Evolutionary conservation across 2,113 vertebrate genomes (phyloP).

Genomic region (Micronycteris hirsuta): DNA sequence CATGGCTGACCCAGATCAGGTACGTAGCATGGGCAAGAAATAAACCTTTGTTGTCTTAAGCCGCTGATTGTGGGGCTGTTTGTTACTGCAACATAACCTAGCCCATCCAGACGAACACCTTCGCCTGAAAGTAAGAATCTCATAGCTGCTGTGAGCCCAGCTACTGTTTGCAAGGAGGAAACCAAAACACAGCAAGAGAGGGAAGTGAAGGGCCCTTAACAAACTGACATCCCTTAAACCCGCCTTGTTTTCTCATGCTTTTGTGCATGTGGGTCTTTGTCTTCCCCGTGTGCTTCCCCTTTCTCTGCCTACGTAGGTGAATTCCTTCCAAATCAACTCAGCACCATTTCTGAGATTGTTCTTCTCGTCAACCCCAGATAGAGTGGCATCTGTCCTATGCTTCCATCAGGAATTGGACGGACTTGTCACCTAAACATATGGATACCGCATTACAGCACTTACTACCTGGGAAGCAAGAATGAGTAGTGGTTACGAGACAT

Average conservation of each 20-base stretch:
- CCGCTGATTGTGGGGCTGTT: neutral
- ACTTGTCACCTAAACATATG: neutral
- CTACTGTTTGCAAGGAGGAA: neutral
- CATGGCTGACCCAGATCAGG: neutral
- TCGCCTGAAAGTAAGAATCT: neutral
- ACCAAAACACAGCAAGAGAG: neutral
- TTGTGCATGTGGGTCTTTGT: neutral
- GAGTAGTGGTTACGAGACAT: neutral
- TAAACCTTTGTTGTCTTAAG: too few species aligned
- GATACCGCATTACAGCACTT: accelerated
- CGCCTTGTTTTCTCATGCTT: neutral
- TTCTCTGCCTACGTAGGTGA: neutral
- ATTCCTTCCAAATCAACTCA: neutral
- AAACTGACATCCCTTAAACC: neutral
- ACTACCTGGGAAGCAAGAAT: neutral
- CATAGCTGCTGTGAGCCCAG: neutral
- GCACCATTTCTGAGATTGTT: neutral
- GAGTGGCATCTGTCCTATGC: neutral
- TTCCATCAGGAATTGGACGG: neutral
- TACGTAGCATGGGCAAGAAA: neutral
- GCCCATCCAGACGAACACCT: neutral
- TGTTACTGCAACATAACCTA: neutral
- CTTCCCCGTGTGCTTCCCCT: neutral
- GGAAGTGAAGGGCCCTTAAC: neutral
- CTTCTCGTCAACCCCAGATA: neutral